These are phyloP conservation scores for Salvelinus fontinalis DNA, from an alignment of 2,113 vertebrate genomes.

Conservation along the genomic window DNA sequence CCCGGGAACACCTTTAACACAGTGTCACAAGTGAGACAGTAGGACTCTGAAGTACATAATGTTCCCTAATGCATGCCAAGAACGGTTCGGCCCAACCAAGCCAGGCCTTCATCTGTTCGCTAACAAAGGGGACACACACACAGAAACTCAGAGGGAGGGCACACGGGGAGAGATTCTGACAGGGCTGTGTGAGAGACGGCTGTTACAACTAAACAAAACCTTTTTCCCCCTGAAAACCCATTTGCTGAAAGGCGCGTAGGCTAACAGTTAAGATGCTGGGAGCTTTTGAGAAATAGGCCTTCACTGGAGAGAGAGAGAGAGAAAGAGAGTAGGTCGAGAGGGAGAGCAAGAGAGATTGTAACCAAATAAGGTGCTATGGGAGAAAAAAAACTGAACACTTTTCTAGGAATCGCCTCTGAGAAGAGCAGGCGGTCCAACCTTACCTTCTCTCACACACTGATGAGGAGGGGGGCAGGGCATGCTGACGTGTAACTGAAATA, in stretches of 20 bases:
- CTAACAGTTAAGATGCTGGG: too few relatives aligned
- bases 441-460: background rate
- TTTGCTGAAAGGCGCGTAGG: too few relatives aligned
- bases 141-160: background rate
- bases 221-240: too few relatives aligned
- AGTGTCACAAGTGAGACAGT: background rate
- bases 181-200: background rate
- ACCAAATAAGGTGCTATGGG: background rate
- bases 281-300: too few relatives aligned
- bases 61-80: background rate
- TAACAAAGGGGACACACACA: background rate
- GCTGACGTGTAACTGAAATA: background rate
- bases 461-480: background rate
- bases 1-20: too few relatives aligned
- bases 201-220: background rate
- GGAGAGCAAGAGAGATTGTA: too few relatives aligned
- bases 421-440: background rate
- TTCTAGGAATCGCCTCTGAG: conserved; percentile 1
- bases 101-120: background rate
- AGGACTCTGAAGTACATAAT: background rate
- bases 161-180: background rate
- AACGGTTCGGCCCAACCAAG: background rate
- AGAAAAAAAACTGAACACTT: background rate
- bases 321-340: too few relatives aligned
- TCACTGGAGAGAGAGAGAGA: too few relatives aligned